Evolutionary conservation across 2,888 invertebrate species (phyloP), one percentile per base, ranked within the genome.

Genomic region (Dicyrtomina minuta): DNA sequence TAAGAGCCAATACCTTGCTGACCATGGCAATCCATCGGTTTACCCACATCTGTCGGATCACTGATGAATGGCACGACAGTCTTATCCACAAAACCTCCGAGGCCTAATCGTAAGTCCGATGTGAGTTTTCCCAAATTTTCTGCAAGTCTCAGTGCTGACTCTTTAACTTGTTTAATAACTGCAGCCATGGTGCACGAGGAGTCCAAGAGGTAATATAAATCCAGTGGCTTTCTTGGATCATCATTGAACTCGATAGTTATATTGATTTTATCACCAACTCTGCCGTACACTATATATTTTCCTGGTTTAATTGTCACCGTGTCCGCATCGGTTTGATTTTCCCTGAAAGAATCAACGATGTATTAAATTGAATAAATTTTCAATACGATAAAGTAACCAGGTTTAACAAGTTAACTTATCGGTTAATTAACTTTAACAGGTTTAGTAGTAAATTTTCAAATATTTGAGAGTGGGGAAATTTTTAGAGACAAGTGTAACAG

Each of bases 21-120:
- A 84, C 81, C 22, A 83, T n/a, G n/a, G n/a, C n/a, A n/a, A n/a
- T n/a, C 85, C 80, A 86, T 55, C 46, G 10, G 12, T 43, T 15
- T 79, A 80, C 58, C 80, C 76, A 73, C 84, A 84, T 3, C 84
- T n/a, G n/a, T n/a, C n/a, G n/a, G n/a, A n/a, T n/a, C n/a, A n/a
- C n/a, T 8, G 12, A 84, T 83, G 74, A 83, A 84, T 1, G 84
- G 84, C 81, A 84, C 80, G 10, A 84, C 81, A 62, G 83, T 82
- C 78, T 84, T 84, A 78, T 84, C 84, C 27, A 84, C 83, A 74
- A 82, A 82, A 10, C 81, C 80, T 3, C 82, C 82, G 76, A 82
- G 82, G 15, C 82, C 84, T 10, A 84, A 79, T 55, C 81, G 80
- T 78, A 85, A 83, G 74, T 85, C 83, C 33, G 79, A 80, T 8